These are phyloP conservation scores for Epizoanthus fatuus DNA, from an alignment of 92 coral and sea anemone genomes.

Conservation along the genomic window DNA sequence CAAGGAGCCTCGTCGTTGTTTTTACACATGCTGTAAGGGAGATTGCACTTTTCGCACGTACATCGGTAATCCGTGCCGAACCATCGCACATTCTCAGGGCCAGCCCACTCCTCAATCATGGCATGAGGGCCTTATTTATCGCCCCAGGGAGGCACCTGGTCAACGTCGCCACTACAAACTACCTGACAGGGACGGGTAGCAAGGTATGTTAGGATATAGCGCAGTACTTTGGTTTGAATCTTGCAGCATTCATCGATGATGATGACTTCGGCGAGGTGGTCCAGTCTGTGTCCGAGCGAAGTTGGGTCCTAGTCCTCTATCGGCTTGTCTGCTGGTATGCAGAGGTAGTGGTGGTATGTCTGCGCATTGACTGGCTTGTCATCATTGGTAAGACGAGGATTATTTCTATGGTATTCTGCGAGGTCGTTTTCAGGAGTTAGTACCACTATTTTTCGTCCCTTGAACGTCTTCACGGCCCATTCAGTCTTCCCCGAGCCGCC, in stretches of 20 bases:
- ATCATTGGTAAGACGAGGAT: not conserved
- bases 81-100: constrained; percentile 19
- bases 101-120: constrained; percentile 53
- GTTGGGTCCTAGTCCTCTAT: constrained; percentile 36
- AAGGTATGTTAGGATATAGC: constrained; percentile 22
- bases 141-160: constrained; percentile 55
- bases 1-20: not conserved
- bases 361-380: not conserved
- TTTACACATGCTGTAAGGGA: not conserved
- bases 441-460: constrained; percentile 37
- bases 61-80: constrained; percentile 49
- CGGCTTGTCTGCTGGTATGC: constrained; percentile 25
- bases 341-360: constrained; percentile 40
- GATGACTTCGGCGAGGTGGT: constrained; percentile 48
- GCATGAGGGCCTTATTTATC: constrained; percentile 49
- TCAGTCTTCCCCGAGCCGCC: not conserved
- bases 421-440: constrained; percentile 37
- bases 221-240: constrained; percentile 16
- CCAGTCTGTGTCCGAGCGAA: constrained; percentile 31
- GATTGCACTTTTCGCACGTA: constrained; percentile 23
- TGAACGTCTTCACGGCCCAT: constrained; percentile 34
- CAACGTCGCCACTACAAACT: constrained; percentile 38
- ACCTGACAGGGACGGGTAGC: constrained; percentile 42
- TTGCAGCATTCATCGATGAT: constrained; percentile 44
- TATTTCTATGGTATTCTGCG: constrained; percentile 12